A percentile compares a stretch with the other conserved stretches of the same genome.
Evolutionary conservation across 1,140 invertebrate genomes (phyloP).

Genomic region (Drosophila prosaltans): DNA sequence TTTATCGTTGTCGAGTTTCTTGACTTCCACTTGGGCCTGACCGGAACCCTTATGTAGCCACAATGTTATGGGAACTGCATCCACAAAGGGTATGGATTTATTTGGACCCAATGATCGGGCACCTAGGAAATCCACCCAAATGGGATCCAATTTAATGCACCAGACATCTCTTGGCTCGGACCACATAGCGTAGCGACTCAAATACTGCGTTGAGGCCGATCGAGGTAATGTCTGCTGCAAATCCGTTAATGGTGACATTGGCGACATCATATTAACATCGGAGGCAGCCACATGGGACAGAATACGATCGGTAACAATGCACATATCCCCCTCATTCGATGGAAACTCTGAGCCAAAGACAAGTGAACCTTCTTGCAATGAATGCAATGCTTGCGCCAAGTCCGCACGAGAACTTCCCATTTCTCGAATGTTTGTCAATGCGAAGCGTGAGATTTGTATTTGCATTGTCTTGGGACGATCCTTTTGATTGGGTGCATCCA

Average conservation of each 20-base stretch:
- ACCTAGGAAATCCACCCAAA: constrained; percentile 96
- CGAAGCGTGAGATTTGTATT: constrained; percentile 90
- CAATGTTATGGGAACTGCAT: constrained; percentile 93
- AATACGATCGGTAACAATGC: constrained; percentile 90
- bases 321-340: constrained; percentile 86
- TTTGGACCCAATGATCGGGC: constrained; percentile 88
- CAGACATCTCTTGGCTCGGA: constrained; percentile 93
- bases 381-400: constrained; percentile 89
- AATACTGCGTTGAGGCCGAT: constrained; percentile 72
- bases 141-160: constrained; percentile 93
- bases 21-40: constrained; percentile 55
- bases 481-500: constrained; percentile 78
- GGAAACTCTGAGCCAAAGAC: constrained; percentile 91
- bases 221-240: constrained; percentile 47
- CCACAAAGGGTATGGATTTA: constrained; percentile 93
- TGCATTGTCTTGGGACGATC: constrained; percentile 91
- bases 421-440: constrained; percentile 91
- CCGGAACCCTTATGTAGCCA: constrained; percentile 86
- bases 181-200: constrained; percentile 89
- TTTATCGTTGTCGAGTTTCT: constrained; percentile 24
- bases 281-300: constrained; percentile 86
- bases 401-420: constrained; percentile 89
- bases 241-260: constrained; percentile 43
- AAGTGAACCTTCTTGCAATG: constrained; percentile 88
- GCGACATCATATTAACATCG: constrained; percentile 68